Percentiles rank a stretch among this genome's conserved stretches.
These are phyloP conservation scores for Tillus elongatus DNA, from an alignment of 2,888 invertebrate genomes.

Conservation along the genomic window DNA sequence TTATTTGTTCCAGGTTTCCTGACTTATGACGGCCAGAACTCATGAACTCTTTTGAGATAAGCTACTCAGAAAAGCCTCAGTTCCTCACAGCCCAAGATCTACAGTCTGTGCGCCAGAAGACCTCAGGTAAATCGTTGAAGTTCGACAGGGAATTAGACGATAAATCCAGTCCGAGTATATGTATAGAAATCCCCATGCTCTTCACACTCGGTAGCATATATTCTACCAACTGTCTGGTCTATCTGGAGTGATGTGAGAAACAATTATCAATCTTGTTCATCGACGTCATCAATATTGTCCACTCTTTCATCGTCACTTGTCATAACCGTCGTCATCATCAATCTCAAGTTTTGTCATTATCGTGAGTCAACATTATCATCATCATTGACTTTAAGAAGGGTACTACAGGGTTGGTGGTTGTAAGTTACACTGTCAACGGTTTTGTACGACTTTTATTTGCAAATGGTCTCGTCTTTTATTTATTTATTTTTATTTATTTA, in stretches of 20 bases:
- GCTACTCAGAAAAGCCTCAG: slow-evolving; percentile 35
- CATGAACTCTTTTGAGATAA: slow-evolving; percentile 37
- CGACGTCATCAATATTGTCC: too few relatives aligned
- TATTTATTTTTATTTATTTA: too few relatives aligned
- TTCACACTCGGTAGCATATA: slow-evolving; percentile 58
- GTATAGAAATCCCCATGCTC: slow-evolving; percentile 54
- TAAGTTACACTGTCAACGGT: too few relatives aligned
- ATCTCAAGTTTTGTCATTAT: too few relatives aligned
- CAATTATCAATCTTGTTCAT: too few relatives aligned
- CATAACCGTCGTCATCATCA: too few relatives aligned
- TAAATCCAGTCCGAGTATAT: slow-evolving; percentile 33
- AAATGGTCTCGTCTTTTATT: too few relatives aligned
- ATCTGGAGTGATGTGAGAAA: slow-evolving; percentile 52
- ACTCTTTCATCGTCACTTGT: too few relatives aligned
- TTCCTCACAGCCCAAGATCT: slow-evolving; percentile 37
- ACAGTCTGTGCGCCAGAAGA: slow-evolving; percentile 29
- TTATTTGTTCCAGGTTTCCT: slow-evolving; percentile 53
- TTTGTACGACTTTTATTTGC: too few relatives aligned
- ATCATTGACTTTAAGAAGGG: too few relatives aligned
- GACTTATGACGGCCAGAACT: slow-evolving; percentile 70
- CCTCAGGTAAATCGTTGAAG: slow-evolving; percentile 16
- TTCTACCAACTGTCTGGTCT: slow-evolving; percentile 57
- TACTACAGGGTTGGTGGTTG: too few relatives aligned
- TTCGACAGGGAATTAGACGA: slow-evolving; percentile 9
- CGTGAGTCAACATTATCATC: too few relatives aligned